phyloP scores from a whole-genome alignment of 1,140 invertebrate species.

The Bombus balteatus region DNA sequence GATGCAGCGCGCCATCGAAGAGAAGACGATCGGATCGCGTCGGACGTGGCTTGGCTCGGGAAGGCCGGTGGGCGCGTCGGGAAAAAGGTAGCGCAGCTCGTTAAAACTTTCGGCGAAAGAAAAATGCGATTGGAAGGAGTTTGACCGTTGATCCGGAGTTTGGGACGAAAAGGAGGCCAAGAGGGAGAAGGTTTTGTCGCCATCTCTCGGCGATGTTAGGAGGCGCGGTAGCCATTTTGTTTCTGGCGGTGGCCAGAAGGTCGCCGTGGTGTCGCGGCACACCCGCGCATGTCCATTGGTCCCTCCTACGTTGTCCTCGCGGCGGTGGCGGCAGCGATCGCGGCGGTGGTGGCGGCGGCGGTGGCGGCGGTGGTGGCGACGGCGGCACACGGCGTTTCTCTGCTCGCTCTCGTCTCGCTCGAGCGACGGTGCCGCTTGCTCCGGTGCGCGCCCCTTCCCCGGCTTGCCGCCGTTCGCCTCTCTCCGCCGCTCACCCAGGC shows the following conservation, averaged over 20 bases:
- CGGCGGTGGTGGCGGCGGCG: not conserved
- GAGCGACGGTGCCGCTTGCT: slow-evolving; percentile 48
- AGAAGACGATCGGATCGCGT: too few species aligned
- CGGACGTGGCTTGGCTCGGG: too few species aligned
- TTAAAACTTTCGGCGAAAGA: not conserved
- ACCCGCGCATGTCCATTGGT: slow-evolving; percentile 83
- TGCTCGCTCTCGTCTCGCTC: slow-evolving; percentile 52
- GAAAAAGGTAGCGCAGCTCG: not conserved
- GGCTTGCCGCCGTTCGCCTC: not conserved
- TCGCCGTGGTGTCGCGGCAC: slow-evolving; percentile 82
- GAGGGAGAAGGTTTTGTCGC: slow-evolving; percentile 69
- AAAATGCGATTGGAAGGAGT: not conserved
- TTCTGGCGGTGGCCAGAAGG: slow-evolving; percentile 83
- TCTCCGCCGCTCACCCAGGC: not conserved
- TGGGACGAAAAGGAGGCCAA: not conserved
- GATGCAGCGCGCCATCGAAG: rapidly evolving
- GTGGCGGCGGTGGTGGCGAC: not conserved
- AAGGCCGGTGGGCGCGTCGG: too few species aligned
- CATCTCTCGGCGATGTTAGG: slow-evolving; percentile 75
- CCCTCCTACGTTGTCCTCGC: slow-evolving; percentile 77
- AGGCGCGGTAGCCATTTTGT: slow-evolving; percentile 81
- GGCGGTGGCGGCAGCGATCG: slow-evolving; percentile 2
- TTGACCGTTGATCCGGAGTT: not conserved
- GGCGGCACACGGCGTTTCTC: slow-evolving; percentile 12
- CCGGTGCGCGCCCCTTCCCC: slow-evolving; percentile 19